Evolutionary conservation across 2,888 invertebrate species (phyloP).

Genomic region (Drosophila aldrichi): DNA sequence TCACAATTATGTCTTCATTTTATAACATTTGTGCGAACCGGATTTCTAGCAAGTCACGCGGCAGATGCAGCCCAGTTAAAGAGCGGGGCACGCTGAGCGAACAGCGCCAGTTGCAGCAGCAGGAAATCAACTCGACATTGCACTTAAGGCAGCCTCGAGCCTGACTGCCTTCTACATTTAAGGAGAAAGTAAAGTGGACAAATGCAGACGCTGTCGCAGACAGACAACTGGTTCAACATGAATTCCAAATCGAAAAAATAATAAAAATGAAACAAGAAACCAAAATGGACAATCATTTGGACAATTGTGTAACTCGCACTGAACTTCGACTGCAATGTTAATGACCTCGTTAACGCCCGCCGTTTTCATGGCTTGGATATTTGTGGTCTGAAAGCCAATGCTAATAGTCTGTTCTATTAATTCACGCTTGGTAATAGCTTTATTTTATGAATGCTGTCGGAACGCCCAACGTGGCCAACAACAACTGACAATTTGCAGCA

Average conservation of each 20-base stretch:
- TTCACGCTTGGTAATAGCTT: slow-evolving; percentile 32
- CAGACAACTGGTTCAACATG: slow-evolving; percentile 69
- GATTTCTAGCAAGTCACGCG: slow-evolving; percentile 70
- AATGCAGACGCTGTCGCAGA: slow-evolving; percentile 32
- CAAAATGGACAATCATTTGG: slow-evolving; percentile 34
- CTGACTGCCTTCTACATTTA: slow-evolving; percentile 72
- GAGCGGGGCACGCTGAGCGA: slow-evolving; percentile 14
- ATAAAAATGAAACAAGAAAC: background rate
- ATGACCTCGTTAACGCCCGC: slow-evolving; percentile 63
- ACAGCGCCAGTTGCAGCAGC: slow-evolving; percentile 60
- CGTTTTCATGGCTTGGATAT: background rate
- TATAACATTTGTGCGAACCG: slow-evolving; percentile 63
- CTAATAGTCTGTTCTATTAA: slow-evolving; percentile 28
- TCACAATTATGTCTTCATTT: slow-evolving; percentile 64
- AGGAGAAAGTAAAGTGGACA: slow-evolving; percentile 74
- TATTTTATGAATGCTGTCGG: slow-evolving; percentile 39
- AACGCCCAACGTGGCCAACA: slow-evolving; percentile 33
- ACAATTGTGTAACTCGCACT: slow-evolving; percentile 64
- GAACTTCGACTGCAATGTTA: slow-evolving; percentile 70
- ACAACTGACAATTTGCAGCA: slow-evolving; percentile 63
- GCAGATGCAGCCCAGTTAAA: slow-evolving; percentile 66
- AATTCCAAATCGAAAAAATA: slow-evolving; percentile 48
- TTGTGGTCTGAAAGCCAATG: background rate
- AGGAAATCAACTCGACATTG: slow-evolving; percentile 71
- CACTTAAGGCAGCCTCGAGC: slow-evolving; percentile 46